Base-by-base conservation (phyloP, 1,140 invertebrate species). In the Chironomus tepperi region DNA sequence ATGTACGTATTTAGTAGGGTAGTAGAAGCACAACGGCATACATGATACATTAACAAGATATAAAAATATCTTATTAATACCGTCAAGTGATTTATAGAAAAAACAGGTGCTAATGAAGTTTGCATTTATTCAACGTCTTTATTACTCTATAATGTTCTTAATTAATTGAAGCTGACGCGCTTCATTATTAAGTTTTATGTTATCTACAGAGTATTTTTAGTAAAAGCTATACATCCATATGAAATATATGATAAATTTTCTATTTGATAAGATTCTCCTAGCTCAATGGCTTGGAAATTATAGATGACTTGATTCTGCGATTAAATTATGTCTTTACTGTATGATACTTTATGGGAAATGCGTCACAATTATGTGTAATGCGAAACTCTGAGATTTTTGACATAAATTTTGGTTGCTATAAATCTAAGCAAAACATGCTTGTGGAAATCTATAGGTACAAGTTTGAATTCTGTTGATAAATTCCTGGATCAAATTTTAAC, bases 41-140 rank as follows among this genome's bases (percentile, higher is more conserved):
- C n/a, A 57, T 57, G 47, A 57, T 57, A 57, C 47, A 57, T n/a
- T 57, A 57, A 57, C n/a, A 12, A 57, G 47, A 57, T 57, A n/a
- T 15, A 5, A 57, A n/a, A 57, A 57, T 57, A 57, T 57, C 47
- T 57, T n/a, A 57, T 12, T 57, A 57, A 15, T n/a, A 15, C 47
- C 3, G n/a, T 5, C 5, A 57, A 15, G 47, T 57, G 47, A 57
- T 57, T 57, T 57, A 57, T 57, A n/a, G 47, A 34, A 34, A 34
- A n/a, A 57, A 57, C 47, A 57, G 47, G 47, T 57, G 47, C 47
- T 57, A 57, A 57, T 57, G 47, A 57, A 57, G 47, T 57, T 57
- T 57, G 47, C 47, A 57, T 57, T n/a, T 57, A 57, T 57, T 57
- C 47, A 57, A n/a, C 47, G 47, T n/a, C n/a, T 57, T 57, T 57